Evolutionary conservation across 2,113 vertebrate genomes (phyloP).

Genomic region (Zosterops lateralis): DNA sequence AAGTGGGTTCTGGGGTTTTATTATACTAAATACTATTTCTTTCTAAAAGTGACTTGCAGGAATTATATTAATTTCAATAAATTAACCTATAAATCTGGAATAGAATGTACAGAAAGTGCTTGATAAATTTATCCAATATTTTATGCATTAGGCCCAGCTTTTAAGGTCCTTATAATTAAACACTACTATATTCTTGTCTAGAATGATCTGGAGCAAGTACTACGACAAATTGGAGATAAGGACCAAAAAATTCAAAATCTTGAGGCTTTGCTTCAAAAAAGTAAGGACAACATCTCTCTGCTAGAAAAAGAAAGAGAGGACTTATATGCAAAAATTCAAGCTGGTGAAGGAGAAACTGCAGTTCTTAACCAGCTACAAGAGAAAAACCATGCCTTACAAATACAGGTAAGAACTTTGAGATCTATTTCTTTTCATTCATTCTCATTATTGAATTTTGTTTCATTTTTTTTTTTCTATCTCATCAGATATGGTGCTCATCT

Average conservation of each 20-base stretch:
- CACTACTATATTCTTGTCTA: conserved; percentile 62
- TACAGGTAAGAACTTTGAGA: conserved; percentile 77
- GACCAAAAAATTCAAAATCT: conserved; percentile 99
- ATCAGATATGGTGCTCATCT: background rate
- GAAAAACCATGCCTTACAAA: conserved; percentile 91
- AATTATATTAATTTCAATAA: background rate
- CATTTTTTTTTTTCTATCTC: background rate
- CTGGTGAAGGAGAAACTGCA: conserved; percentile 94
- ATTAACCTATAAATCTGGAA: background rate
- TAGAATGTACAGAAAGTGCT: background rate
- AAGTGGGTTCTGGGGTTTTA: background rate
- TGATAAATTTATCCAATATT: background rate
- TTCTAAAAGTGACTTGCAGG: background rate
- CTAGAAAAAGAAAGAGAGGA: conserved; percentile 95
- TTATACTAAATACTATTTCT: background rate
- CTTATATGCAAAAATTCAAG: conserved; percentile 95
- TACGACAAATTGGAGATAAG: conserved; percentile 97
- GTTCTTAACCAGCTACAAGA: conserved; percentile 95
- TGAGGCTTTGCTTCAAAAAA: conserved; percentile 95
- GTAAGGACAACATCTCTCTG: conserved; percentile 89
- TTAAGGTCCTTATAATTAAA: conserved; percentile 45
- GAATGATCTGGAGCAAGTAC: conserved; percentile 97
- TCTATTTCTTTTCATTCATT: background rate
- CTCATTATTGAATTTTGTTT: background rate
- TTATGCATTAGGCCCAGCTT: conserved; percentile 29